Evolutionary conservation across 1,140 invertebrate species (phyloP).

Genomic region (Lamellibrachia luymesi): DNA sequence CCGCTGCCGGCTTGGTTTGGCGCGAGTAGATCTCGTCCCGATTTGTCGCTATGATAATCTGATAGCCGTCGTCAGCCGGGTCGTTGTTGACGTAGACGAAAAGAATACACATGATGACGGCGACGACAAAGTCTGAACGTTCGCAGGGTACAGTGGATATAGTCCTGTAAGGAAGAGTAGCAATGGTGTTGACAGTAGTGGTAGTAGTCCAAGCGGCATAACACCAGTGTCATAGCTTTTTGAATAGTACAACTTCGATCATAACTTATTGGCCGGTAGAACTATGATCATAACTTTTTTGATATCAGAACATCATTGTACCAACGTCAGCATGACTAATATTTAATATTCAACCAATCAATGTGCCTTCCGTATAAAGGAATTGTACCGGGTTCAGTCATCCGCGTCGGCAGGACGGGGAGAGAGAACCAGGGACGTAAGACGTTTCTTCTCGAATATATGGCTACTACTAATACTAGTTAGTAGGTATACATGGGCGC

Average conservation of each 20-base stretch:
- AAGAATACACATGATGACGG: constrained; percentile 71
- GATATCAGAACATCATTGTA: too few species aligned
- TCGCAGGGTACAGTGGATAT: not conserved
- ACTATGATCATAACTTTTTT: too few species aligned
- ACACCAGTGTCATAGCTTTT: too few species aligned
- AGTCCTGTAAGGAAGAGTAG: not conserved
- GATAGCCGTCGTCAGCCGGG: constrained; percentile 63
- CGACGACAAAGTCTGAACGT: not conserved
- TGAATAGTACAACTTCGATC: too few species aligned
- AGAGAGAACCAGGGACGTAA: too few species aligned
- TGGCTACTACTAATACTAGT: too few species aligned
- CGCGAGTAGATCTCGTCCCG: constrained; percentile 75
- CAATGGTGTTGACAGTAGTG: not conserved
- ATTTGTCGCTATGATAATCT: constrained; percentile 73
- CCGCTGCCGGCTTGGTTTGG: constrained; percentile 64
- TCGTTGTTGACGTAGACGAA: constrained; percentile 67
- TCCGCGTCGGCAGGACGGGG: not conserved
- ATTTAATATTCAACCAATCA: not conserved
- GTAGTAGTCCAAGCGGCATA: too few species aligned
- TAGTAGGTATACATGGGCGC: too few species aligned
- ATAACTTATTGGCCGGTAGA: too few species aligned
- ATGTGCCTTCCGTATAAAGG: not conserved
- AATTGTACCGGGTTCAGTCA: not conserved
- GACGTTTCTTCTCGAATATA: too few species aligned
- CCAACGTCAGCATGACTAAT: too few species aligned